Evolutionary conservation across 2,797 vertebrate genomes (phyloP).

Genomic region (Falco peregrinus): DNA sequence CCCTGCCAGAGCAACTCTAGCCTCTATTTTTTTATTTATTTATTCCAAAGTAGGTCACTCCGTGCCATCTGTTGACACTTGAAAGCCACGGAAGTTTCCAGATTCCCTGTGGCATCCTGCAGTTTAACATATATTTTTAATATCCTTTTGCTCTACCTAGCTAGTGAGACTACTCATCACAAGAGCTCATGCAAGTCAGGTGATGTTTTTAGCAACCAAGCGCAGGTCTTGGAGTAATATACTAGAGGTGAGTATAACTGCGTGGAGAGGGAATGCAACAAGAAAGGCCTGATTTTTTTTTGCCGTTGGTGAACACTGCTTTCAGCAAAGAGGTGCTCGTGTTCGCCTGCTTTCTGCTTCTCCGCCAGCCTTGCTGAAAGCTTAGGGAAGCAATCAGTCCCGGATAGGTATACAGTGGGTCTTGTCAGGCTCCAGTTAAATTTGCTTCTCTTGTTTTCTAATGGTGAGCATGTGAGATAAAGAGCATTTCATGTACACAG

Average conservation of each 20-base stretch:
- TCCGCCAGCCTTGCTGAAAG: background rate
- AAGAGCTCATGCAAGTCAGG: background rate
- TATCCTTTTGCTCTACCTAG: background rate
- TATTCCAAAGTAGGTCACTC: slow-evolving; percentile 22
- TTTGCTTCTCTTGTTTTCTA: background rate
- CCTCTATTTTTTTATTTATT: background rate
- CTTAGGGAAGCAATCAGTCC: background rate
- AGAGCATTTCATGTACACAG: background rate
- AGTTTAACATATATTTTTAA: background rate
- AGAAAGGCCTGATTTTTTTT: background rate
- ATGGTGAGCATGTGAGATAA: background rate
- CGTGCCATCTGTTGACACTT: background rate
- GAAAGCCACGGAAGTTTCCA: background rate
- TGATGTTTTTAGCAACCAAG: background rate
- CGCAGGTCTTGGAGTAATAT: background rate
- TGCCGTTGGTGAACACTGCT: background rate
- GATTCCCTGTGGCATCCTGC: background rate
- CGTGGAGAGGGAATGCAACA: background rate
- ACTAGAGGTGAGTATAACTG: background rate
- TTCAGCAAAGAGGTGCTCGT: background rate
- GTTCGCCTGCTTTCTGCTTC: background rate
- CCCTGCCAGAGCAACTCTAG: background rate
- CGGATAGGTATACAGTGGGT: too few relatives aligned
- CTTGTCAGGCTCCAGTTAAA: background rate
- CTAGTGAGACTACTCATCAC: background rate